Percentiles rank a stretch among this genome's conserved stretches.
phyloP scores from a whole-genome alignment of 2,888 invertebrate genomes.

The Trisateles emortualis region DNA sequence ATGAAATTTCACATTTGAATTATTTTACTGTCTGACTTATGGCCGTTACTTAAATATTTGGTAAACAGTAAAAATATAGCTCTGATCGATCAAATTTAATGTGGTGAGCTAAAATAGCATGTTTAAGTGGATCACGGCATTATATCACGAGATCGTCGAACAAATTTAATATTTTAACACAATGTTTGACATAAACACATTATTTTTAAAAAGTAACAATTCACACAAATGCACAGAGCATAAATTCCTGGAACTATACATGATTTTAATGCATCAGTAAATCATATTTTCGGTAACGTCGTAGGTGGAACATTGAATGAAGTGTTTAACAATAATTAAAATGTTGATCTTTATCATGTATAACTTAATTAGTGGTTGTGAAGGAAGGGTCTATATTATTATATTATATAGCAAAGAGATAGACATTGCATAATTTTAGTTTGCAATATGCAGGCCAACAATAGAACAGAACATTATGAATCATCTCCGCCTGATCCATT shows the following conservation, averaged over 20 bases:
- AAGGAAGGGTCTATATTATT: constrained; percentile 11
- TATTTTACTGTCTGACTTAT: constrained; percentile 87
- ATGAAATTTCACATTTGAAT: constrained; percentile 88
- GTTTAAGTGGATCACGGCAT: constrained; percentile 78
- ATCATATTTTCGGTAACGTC: constrained; percentile 5
- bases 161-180: constrained; percentile 54
- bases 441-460: constrained; percentile 79
- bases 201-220: constrained; percentile 52
- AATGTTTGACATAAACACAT: constrained; percentile 58
- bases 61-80: constrained; percentile 87
- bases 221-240: constrained; percentile 29
- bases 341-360: not conserved
- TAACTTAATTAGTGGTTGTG: not conserved
- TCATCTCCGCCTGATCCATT: constrained; percentile 81
- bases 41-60: constrained; percentile 87
- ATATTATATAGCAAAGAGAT: constrained; percentile 61
- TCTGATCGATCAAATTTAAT: constrained; percentile 86
- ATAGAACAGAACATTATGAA: constrained; percentile 83
- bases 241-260: constrained; percentile 20
- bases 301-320: not conserved
- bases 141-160: constrained; percentile 59
- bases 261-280: constrained; percentile 19
- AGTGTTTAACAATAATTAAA: constrained; percentile 10
- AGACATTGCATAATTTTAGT: constrained; percentile 78
- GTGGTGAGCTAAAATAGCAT: constrained; percentile 76